Evolutionary conservation across 2,797 vertebrate genomes (phyloP).

Genomic region (Taeniopygia guttata): DNA sequence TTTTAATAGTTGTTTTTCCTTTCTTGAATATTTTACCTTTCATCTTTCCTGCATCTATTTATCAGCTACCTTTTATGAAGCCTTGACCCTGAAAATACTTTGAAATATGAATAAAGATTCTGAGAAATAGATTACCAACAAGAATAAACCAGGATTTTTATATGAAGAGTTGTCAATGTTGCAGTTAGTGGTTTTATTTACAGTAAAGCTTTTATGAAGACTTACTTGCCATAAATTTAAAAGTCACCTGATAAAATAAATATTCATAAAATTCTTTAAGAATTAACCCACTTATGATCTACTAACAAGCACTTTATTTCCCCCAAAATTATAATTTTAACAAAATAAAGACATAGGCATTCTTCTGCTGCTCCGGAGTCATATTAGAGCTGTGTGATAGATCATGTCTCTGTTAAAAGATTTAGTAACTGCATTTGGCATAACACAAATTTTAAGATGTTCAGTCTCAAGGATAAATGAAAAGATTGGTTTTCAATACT

Average conservation of each 20-base stretch:
- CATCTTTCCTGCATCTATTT: neutral
- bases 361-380: neutral
- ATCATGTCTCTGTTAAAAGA: neutral
- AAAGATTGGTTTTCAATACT: neutral
- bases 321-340: neutral
- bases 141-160: neutral
- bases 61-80: neutral
- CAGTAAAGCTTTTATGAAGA: neutral
- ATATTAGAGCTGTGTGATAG: neutral
- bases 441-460: neutral
- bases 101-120: neutral
- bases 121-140: neutral
- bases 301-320: neutral
- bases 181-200: neutral
- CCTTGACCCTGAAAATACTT: neutral
- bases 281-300: accelerated
- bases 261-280: neutral
- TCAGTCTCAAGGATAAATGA: neutral
- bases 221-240: neutral
- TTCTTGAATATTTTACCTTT: neutral
- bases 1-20: neutral
- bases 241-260: neutral
- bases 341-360: neutral
- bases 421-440: neutral
- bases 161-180: neutral